Conservation (phyloP, 2,113 vertebrate species). For the Lucifuga dentata region DNA sequence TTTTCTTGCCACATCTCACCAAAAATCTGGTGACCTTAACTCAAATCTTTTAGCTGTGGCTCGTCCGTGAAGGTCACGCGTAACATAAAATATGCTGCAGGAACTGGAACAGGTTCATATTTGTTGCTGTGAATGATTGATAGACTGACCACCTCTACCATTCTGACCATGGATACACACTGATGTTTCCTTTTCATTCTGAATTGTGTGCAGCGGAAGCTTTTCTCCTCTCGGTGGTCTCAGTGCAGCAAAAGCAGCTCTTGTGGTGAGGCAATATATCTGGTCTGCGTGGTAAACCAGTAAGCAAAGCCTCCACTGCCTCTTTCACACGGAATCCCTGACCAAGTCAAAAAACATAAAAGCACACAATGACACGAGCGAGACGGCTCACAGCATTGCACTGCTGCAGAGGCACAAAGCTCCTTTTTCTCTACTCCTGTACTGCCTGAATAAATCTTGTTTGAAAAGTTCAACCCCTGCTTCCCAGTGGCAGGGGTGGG, state of each 20-base stretch:
- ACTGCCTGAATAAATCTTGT: conserved; percentile 70
- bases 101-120: neutral
- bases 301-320: conserved; percentile 24
- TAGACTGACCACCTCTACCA: conserved; percentile 6
- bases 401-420: conserved; percentile 26
- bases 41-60: too few relatives aligned
- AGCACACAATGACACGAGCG: conserved; percentile 49
- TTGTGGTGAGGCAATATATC: conserved; percentile 39
- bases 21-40: too few relatives aligned
- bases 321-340: conserved; percentile 18
- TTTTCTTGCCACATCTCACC: too few relatives aligned
- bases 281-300: conserved; percentile 31
- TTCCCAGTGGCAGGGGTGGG: conserved; percentile 65
- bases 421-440: conserved; percentile 41
- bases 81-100: too few relatives aligned
- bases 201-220: neutral
- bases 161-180: neutral
- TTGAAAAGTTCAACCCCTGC: conserved; percentile 72
- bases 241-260: conserved; percentile 21
- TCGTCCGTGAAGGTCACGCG: too few relatives aligned
- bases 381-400: conserved; percentile 28
- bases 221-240: conserved; percentile 40
- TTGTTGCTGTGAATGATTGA: neutral
- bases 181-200: conserved; percentile 1
- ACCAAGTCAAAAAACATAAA: conserved; percentile 59